phyloP scores from a whole-genome alignment of 2,888 invertebrate species.

The Linyphia triangularis region DNA sequence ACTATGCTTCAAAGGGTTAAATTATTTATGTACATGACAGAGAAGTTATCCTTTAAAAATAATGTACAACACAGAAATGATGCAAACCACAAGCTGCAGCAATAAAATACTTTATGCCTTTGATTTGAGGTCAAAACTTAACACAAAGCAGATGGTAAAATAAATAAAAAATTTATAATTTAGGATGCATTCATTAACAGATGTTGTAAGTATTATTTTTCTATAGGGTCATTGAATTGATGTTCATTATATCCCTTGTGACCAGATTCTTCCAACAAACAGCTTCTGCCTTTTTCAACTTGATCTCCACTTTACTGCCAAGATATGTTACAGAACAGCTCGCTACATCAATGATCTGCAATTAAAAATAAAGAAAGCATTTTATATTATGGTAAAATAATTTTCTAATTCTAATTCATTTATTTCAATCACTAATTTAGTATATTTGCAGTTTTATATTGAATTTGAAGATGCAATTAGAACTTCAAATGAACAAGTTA shows the following conservation, averaged over 20 bases:
- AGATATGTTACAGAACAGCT: conserved; percentile 85
- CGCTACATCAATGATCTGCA: neutral
- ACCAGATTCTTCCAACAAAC: conserved; percentile 87
- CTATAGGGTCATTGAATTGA: conserved; percentile 6
- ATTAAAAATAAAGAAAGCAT: neutral
- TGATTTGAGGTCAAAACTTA: conserved; percentile 8
- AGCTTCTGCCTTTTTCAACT: conserved; percentile 90
- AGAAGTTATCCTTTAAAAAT: neutral
- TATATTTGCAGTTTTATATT: no score
- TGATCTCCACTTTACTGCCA: conserved; percentile 95
- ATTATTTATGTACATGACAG: no score
- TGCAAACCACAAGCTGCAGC: neutral
- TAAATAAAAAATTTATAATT: neutral
- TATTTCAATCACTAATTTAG: no score
- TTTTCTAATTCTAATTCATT: no score
- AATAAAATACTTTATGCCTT: conserved; percentile 3
- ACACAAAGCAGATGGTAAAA: conserved; percentile 15
- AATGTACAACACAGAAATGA: neutral
- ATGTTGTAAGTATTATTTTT: neutral
- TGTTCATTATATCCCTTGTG: conserved; percentile 1
- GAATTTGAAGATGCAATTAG: no score
- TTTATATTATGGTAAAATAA: no score
- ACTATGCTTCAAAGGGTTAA: no score
- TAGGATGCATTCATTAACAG: neutral
- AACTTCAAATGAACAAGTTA: no score